Evolutionary conservation across 2,888 invertebrate species (phyloP).

Genomic region (Tenthredo mesomela): DNA sequence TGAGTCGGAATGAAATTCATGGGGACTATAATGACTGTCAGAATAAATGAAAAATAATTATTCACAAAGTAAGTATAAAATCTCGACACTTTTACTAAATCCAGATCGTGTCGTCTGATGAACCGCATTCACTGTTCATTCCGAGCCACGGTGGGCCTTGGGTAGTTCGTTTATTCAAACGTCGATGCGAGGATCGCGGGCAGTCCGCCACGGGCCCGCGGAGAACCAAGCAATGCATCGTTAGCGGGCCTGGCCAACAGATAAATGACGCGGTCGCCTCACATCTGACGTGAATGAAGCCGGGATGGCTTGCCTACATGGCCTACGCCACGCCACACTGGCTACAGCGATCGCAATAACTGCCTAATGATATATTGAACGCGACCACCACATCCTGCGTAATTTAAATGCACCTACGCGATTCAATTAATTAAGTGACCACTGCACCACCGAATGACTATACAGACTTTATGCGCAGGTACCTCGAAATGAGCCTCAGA

Average conservation of each 20-base stretch:
- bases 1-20: not conserved
- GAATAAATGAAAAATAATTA: not conserved
- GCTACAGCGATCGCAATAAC: conserved; percentile 68
- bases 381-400: conserved; percentile 53
- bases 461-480: not conserved
- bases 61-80: not conserved
- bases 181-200: conserved; percentile 49
- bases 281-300: conserved; percentile 75
- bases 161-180: conserved; percentile 48
- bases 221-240: conserved; percentile 69
- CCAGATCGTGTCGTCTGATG: conserved; percentile 42
- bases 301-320: conserved; percentile 68
- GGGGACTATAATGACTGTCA: not conserved
- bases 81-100: not conserved
- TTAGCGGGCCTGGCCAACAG: conserved; percentile 70
- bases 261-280: conserved; percentile 75
- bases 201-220: conserved; percentile 47
- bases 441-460: not conserved
- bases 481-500: not conserved
- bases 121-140: conserved; percentile 34
- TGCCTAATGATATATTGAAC: conserved; percentile 72
- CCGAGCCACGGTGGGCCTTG: conserved; percentile 24
- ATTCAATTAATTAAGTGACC: conserved; percentile 48
- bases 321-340: conserved; percentile 47
- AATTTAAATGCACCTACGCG: conserved; percentile 51